These are phyloP conservation scores for Helicoverpa assulta DNA, from an alignment of 2,888 invertebrate genomes.

Conservation along the genomic window DNA sequence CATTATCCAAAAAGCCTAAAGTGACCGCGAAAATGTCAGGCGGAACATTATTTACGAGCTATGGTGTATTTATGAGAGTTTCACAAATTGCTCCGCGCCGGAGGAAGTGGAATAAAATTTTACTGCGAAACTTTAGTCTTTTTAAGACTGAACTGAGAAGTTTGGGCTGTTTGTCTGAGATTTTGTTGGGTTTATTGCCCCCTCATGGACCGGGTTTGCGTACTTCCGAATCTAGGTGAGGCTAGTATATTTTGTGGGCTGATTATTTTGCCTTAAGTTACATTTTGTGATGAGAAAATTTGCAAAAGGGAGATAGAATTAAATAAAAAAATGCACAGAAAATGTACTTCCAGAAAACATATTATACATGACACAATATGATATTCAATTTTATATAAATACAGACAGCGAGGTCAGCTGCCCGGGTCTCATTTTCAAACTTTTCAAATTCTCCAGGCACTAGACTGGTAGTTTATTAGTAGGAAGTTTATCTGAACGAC, in stretches of 20 bases:
- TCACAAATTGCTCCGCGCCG: slow-evolving; percentile 69
- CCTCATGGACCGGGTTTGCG: slow-evolving; percentile 29
- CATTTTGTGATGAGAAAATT: background rate
- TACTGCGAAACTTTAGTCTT: slow-evolving; percentile 69
- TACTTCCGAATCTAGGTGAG: slow-evolving; percentile 45
- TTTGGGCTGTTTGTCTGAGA: slow-evolving; percentile 66
- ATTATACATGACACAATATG: too few species aligned
- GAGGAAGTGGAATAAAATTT: slow-evolving; percentile 71
- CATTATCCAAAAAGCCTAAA: background rate
- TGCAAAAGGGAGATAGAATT: too few species aligned
- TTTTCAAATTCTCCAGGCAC: background rate
- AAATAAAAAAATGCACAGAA: too few species aligned
- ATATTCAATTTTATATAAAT: too few species aligned
- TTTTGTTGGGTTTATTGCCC: slow-evolving; percentile 54
- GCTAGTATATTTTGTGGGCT: slow-evolving; percentile 19
- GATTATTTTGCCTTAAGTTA: slow-evolving; percentile 26
- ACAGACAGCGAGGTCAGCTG: background rate
- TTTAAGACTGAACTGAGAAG: slow-evolving; percentile 62
- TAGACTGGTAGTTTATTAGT: slow-evolving; percentile 1
- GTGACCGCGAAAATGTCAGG: slow-evolving; percentile 53
- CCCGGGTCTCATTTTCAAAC: background rate
- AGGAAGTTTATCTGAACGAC: slow-evolving; percentile 25
- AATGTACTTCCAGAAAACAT: too few species aligned
- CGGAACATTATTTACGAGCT: slow-evolving; percentile 72
- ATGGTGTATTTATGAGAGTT: slow-evolving; percentile 69